Conservation (phyloP, 2,113 vertebrate species). For the Copsychus sechellarum region DNA sequence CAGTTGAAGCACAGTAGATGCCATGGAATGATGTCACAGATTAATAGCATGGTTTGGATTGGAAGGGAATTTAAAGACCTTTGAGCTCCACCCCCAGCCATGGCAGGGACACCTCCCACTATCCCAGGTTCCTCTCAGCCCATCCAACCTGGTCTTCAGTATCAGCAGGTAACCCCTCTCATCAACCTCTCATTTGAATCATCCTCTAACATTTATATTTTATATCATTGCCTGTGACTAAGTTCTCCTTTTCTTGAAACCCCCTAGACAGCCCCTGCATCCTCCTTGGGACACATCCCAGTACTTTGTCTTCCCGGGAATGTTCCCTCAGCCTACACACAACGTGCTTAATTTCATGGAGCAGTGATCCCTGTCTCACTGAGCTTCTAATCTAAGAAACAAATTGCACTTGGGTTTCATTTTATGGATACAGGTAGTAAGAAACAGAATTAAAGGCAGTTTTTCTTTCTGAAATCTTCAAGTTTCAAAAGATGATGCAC, state of each 20-base stretch:
- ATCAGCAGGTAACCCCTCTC: not conserved
- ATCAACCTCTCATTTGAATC: not conserved
- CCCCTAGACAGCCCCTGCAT: not conserved
- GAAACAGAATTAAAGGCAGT: not conserved
- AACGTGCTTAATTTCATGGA: constrained; percentile 16
- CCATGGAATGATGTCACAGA: not conserved
- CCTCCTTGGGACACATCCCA: not conserved
- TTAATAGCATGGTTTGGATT: not conserved
- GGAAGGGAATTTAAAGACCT: not conserved
- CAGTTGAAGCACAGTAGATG: not conserved
- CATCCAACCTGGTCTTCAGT: not conserved
- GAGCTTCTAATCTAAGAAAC: constrained; percentile 19
- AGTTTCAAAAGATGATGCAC: not conserved
- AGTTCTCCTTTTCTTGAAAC: not conserved
- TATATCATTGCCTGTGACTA: not conserved
- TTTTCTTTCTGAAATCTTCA: not conserved
- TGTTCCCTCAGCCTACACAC: not conserved
- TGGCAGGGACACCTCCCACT: not conserved
- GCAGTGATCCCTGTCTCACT: constrained; percentile 26
- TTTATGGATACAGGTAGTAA: not conserved
- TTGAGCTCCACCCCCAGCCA: not conserved
- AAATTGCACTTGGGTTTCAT: not conserved
- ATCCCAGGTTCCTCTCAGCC: not conserved
- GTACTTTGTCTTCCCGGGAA: not conserved
- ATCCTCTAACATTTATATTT: not conserved